A percentile compares a stretch with the other conserved stretches of the same genome.
phyloP scores from a whole-genome alignment of 2,888 invertebrate species.

The Eilema depressum region DNA sequence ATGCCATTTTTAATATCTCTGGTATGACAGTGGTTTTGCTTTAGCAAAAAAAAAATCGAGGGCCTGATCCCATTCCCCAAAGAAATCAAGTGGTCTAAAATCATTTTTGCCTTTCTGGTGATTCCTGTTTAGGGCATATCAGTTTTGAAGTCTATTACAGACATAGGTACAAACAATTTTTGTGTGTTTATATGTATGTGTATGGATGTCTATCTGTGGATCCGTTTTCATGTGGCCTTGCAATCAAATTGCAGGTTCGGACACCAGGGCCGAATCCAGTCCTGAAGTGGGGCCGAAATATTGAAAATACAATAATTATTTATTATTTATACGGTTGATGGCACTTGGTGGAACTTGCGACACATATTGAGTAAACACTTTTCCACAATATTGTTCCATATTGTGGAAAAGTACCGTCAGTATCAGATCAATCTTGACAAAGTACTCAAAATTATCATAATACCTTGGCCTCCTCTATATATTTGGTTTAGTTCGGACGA shows the following conservation, averaged over 20 bases:
- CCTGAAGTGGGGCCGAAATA: conserved; percentile 10
- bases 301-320: conserved; percentile 20
- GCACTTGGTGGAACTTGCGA: too few species aligned
- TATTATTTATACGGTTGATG: too few species aligned
- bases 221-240: neutral
- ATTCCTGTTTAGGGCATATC: neutral
- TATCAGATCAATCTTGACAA: too few species aligned
- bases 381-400: too few species aligned
- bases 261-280: neutral
- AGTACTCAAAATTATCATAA: too few species aligned
- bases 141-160: neutral
- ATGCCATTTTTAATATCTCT: too few species aligned
- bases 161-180: neutral
- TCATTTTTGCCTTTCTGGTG: neutral
- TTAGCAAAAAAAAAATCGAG: too few species aligned
- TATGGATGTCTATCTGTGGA: neutral
- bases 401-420: too few species aligned
- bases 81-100: neutral
- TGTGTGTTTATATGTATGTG: neutral
- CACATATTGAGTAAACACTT: too few species aligned
- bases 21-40: too few species aligned
- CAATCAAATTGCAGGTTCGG: conserved; percentile 10
- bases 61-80: neutral
- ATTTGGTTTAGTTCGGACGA: too few species aligned
- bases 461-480: too few species aligned